Conservation (phyloP, 2,888 invertebrate genomes). For the Melieria picta region DNA sequence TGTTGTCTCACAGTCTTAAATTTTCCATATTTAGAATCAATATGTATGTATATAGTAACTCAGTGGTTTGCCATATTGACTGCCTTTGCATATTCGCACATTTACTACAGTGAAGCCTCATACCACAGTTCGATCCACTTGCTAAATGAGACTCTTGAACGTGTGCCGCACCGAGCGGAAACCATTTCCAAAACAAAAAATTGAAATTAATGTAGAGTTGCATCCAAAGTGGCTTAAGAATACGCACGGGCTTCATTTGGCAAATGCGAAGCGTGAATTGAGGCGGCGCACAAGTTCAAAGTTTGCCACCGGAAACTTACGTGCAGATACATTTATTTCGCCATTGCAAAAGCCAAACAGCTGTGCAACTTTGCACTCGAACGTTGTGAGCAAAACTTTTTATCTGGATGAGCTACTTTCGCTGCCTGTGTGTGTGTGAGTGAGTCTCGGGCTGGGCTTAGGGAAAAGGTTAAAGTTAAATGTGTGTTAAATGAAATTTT, state of each 20-base stretch:
- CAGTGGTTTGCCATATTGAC: too few relatives aligned
- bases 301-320: conserved; percentile 17
- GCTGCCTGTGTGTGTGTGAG: background rate
- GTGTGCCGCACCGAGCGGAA: conserved; percentile 31
- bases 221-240: conserved; percentile 60
- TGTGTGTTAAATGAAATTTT: conserved; percentile 32
- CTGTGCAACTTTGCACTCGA: conserved; percentile 16
- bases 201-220: conserved; percentile 62
- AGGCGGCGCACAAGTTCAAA: background rate
- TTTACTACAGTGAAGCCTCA: too few relatives aligned
- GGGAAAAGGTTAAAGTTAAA: conserved; percentile 21
- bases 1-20: too few relatives aligned
- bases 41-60: too few relatives aligned
- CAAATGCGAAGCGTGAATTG: conserved; percentile 42
- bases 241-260: conserved; percentile 61
- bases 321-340: conserved; percentile 21
- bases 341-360: conserved; percentile 20
- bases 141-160: conserved; percentile 39
- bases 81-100: too few relatives aligned
- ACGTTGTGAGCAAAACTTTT: conserved; percentile 22
- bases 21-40: too few relatives aligned
- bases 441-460: background rate
- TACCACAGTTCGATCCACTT: background rate
- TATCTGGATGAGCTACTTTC: conserved; percentile 17
- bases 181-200: conserved; percentile 46